Conservation (phyloP, 2,797 vertebrate species). For the Lepidocolaptes lacrymiger region DNA sequence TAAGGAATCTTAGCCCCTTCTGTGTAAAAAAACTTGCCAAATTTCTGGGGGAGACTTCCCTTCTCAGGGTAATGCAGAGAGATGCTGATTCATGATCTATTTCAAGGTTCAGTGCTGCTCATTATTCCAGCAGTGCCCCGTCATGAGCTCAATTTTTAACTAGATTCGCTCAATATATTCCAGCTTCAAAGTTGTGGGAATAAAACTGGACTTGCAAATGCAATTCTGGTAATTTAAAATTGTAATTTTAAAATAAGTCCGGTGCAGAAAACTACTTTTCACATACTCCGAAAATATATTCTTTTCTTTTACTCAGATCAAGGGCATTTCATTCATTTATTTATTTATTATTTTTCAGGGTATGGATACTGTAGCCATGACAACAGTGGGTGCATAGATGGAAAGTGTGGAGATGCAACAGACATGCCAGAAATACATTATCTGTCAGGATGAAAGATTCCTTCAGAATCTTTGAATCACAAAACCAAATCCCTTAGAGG, state of each 20-base stretch:
- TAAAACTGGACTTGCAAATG: background rate
- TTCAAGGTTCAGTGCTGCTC: background rate
- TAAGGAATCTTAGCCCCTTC: background rate
- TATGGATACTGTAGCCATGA: slow-evolving; percentile 18
- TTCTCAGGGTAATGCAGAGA: background rate
- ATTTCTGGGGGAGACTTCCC: background rate
- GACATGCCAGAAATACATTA: background rate
- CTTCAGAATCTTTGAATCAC: background rate
- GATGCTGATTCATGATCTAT: background rate
- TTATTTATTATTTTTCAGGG: background rate
- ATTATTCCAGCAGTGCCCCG: background rate
- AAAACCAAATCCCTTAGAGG: background rate
- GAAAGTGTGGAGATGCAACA: background rate
- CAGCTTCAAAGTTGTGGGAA: background rate
- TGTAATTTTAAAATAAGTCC: background rate
- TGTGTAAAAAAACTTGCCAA: fast-evolving
- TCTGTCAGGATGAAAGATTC: background rate
- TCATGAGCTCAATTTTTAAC: fast-evolving
- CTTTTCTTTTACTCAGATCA: background rate
- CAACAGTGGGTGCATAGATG: background rate
- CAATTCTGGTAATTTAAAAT: background rate
- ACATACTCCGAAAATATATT: background rate
- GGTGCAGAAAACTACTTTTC: background rate
- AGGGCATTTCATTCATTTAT: background rate
- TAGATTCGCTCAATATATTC: background rate